Evolutionary conservation across 2,888 invertebrate species (phyloP), one percentile per base, ranked within the genome.

Genomic region (Macaria notata): DNA sequence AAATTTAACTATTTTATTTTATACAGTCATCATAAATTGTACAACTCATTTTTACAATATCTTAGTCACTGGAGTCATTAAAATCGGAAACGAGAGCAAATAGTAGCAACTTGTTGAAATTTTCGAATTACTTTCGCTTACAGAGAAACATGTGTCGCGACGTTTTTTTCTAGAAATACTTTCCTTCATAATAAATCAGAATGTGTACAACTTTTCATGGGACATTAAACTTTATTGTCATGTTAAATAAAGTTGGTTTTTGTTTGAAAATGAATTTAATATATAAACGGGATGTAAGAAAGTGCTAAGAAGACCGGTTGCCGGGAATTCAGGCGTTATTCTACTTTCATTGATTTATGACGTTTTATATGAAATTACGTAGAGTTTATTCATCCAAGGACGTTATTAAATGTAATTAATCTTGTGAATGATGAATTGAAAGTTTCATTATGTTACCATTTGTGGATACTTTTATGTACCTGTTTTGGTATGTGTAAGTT

Each of bases 291-390:
- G 59, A 52, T 36, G 51, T 52, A 59, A 49, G 66, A 66, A 66
- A 66, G 64, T 61, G 54, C 54, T 53, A 36, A 46, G 33, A 57
- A 56, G 54, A 56, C 60, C 53, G 54, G 56, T 56, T 41, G 45
- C 7, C 39, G 53, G 59, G 64, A 62, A 65, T 64, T 62, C 64
- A 57, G 64, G 54, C 54, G 54, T 59, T 48, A 59, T 59, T 58
- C 60, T 52, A 62, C 66, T 66, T 64, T 66, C 66, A 59, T 49
- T 62, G 66, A 64, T 64, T 61, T 62, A 64, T 59, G 56, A 49
- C 45, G 46, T 46, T 52, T 50, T 55, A 42, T 50, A 39, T 58
- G 42, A 45, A 59, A 59, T 59, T 59, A 54, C 47, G 50, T 48
- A n/a, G 47, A 41, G 3, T 48, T 46, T 46, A 39, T 59, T 33